Base-by-base conservation (phyloP, 2,797 vertebrate genomes). In the Premnoplex brunnescens region DNA sequence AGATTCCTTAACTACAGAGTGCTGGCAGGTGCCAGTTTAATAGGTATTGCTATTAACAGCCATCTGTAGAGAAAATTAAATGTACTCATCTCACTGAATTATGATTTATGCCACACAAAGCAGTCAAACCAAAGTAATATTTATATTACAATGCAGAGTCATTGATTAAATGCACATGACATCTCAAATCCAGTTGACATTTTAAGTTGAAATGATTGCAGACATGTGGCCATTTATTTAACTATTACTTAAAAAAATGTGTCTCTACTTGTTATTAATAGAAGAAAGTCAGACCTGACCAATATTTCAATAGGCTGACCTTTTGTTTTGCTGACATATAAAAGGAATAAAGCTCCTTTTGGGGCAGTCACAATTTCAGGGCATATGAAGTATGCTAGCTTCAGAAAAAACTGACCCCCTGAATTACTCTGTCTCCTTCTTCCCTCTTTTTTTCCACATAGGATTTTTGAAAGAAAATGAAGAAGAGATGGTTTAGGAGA, bases 101-200 rank as follows among this genome's bases (percentile, higher is more conserved):
- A 97, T 97, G 97, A 98, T 97, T 97, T 97, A 97, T 97, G 92
- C 83, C 93, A 97, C 92, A 95, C 95, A 96, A 67, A 91, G 43
- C 95, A 97, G 96, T 97, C 96, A 97, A 76, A 95, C 95, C 88
- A 96, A 97, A 97, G 93, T 96, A 95, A 92, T 97, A 97, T 98
- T 98, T 98, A 97, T 98, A 97, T 97, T 97, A 96, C 67, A 97
- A 92, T 91, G 67, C 88, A 59, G 77, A 97, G 97, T 97, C 97
- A 97, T 97, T 98, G 97, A 98, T 98, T 98, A 97, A 98, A 97
- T 97, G 95, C 96, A 97, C 96, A 96, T 97, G 97, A 88, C 97
- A 97, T 98, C 97, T 97, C 97, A 98, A 97, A 97, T 97, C 92
- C 81, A 97, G 97, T 97, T 98, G 97, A 98, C 97, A 98, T 98